Base-by-base conservation (phyloP, 2,113 vertebrate species). In the Speoplatyrhinus poulsoni region DNA sequence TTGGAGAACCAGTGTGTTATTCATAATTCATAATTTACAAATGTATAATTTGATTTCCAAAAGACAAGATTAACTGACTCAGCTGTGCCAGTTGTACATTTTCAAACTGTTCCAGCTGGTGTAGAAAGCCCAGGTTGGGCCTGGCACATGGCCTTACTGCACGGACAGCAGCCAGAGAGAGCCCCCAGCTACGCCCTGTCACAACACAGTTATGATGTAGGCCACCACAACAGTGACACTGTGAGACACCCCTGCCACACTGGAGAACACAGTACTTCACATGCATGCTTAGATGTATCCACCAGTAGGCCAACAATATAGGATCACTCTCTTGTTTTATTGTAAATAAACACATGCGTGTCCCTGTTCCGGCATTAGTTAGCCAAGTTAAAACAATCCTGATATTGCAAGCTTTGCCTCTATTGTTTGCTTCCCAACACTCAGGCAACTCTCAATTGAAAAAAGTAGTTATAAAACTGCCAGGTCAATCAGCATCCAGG, bases 201-300 rank as follows among this genome's bases (percentile, higher is more conserved):
- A 96, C 19, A 19, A 19, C 19, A 19, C 92, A 0, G 96, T 96
- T 96, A 98, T 98, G 76, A 99, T 91, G 85, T 99, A 98, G 2
- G 96, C 96, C 55, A 95, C 94, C 77, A 98, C 97, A 86, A 99
- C 70, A 0, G 96, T 98, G 59, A 96, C 96, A 0, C 97, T 98
- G 75, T 96, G 94, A 65, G 96, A 98, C 79, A 98, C 95, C 6
- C 96, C 97, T 6, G 97, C 96, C 76, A 98, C 92, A 77, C 97
- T 99, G 89, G 69, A 32, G 70, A 65, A 53, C 65, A 77, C 67
- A 72, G 32, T 16, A 56, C 60, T 6, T 26, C 56, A 68, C 53
- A 41, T 32, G 46, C 13, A 0, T 6, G 36, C 36, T 41, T 52
- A 12, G n/a, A 11, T 41, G 7, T 17, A 15, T 54, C 15, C 6